Base-by-base conservation (phyloP, 2,113 vertebrate genomes). In the Brachypodius melanocephalos region DNA sequence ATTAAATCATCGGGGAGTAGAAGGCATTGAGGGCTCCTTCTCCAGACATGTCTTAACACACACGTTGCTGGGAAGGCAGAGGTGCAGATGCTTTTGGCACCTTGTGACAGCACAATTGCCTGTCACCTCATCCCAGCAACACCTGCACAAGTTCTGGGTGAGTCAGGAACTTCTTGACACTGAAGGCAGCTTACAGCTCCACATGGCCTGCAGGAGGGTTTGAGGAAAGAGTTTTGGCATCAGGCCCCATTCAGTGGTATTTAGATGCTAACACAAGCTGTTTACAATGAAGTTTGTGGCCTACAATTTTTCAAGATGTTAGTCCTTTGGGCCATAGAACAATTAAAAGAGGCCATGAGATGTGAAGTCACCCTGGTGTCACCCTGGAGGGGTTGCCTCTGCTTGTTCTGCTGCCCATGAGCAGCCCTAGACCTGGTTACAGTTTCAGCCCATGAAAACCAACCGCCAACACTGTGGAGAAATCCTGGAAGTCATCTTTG, bases 31-130 rank as follows among this genome's bases (percentile, higher is more conserved):
- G 55, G 67, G 24, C 16, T 83, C 32, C 59, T 93, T 65, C 91
- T 90, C n/a, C 38, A 76, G 38, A 9, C 3, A 22, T 0, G 1
- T 10, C 28, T 19, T 8, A 89, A 49, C 25, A 73, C 1, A 1
- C 14, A 26, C 7, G 26, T 55, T 3, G 4, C 12, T 40, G 51
- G 29, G 26, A 65, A 71, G 54, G 38, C n/a, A 90, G 49, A 73
- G 52, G 18, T 2, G 4, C 32, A 17, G 3, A 1, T 14, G 6
- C 12, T 46, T 69, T 66, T 74, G 49, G 34, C 25, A 38, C 11
- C 10, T 32, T 14, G 28, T 28, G 17, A 15, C n/a, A 20, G 25
- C 63, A 65, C 21, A 42, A 14, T 36, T 54, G 29, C 36, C 25
- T 36, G 22, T 46, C 38, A 69, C 29, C 28, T 48, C 31, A 49